phyloP scores from a whole-genome alignment of 2,888 invertebrate species.

The Flexamia atlantica region DNA sequence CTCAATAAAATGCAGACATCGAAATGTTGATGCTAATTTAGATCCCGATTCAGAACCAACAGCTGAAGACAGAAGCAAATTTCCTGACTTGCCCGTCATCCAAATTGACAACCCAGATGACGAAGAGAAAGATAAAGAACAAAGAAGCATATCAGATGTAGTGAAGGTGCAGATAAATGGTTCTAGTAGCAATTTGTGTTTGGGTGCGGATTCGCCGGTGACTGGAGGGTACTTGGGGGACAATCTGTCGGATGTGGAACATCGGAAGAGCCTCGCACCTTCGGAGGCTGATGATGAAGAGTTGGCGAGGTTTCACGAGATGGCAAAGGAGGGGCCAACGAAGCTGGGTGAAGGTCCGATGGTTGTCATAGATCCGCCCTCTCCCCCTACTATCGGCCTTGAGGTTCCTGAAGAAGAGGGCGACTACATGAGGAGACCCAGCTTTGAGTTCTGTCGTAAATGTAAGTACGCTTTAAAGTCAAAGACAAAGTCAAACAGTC shows the following conservation, averaged over 20 bases:
- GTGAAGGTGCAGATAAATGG: constrained; percentile 67
- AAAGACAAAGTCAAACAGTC: too few relatives aligned
- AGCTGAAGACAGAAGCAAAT: constrained; percentile 56
- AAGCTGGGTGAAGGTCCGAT: constrained; percentile 65
- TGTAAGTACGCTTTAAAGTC: constrained; percentile 72
- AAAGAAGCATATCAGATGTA: constrained; percentile 45
- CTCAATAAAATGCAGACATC: constrained; percentile 80
- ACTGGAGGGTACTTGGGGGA: constrained; percentile 38
- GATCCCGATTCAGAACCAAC: constrained; percentile 61
- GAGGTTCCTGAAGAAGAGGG: constrained; percentile 62
- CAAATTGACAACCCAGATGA: constrained; percentile 67
- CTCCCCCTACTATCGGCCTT: constrained; percentile 78
- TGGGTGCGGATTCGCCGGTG: constrained; percentile 22
- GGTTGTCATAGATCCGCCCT: constrained; percentile 87
- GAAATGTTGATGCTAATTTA: constrained; percentile 64
- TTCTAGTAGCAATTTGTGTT: constrained; percentile 68
- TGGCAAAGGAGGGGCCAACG: constrained; percentile 61
- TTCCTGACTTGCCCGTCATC: constrained; percentile 66
- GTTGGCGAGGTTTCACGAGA: constrained; percentile 67
- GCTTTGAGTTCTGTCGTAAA: constrained; percentile 75
- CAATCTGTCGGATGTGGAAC: constrained; percentile 48
- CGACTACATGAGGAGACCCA: constrained; percentile 71
- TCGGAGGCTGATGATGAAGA: constrained; percentile 71
- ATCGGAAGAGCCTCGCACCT: constrained; percentile 68
- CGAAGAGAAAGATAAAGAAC: constrained; percentile 66